Evolutionary conservation across 2,113 vertebrate genomes (phyloP).

Genomic region (Salvator merianae): DNA sequence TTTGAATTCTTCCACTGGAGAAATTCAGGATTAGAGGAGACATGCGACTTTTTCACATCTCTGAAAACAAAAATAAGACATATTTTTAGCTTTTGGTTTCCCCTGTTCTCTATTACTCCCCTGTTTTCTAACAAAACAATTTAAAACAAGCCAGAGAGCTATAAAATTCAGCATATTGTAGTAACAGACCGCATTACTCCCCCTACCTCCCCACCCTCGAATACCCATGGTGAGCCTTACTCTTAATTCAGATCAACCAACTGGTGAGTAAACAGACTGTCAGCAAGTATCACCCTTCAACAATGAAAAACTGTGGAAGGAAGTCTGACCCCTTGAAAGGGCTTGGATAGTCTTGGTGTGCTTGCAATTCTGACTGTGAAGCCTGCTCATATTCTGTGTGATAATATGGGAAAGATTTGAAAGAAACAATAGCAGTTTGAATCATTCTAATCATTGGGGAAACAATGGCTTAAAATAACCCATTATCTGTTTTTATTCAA

Average conservation of each 20-base stretch:
- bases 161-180: conserved; percentile 47
- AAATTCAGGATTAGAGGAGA: conserved; percentile 26
- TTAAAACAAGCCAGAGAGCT: conserved; percentile 64
- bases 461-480: too few relatives aligned
- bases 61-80: conserved; percentile 14
- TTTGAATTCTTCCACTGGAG: too few relatives aligned
- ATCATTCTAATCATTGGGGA: too few relatives aligned
- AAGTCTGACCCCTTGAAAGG: not conserved
- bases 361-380: too few relatives aligned
- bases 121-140: conserved; percentile 50
- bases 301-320: not conserved
- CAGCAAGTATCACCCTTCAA: not conserved
- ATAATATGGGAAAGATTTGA: too few relatives aligned
- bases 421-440: too few relatives aligned
- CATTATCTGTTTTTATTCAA: too few relatives aligned
- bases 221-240: not conserved
- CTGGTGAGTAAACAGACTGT: not conserved
- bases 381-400: not conserved
- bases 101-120: not conserved
- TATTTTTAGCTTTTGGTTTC: conserved; percentile 5
- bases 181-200: not conserved
- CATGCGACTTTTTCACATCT: not conserved
- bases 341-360: rapidly evolving
- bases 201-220: not conserved
- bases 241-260: conserved; percentile 8